Evolutionary conservation across 1,140 invertebrate species (phyloP).

Genomic region (Phortica variegata): DNA sequence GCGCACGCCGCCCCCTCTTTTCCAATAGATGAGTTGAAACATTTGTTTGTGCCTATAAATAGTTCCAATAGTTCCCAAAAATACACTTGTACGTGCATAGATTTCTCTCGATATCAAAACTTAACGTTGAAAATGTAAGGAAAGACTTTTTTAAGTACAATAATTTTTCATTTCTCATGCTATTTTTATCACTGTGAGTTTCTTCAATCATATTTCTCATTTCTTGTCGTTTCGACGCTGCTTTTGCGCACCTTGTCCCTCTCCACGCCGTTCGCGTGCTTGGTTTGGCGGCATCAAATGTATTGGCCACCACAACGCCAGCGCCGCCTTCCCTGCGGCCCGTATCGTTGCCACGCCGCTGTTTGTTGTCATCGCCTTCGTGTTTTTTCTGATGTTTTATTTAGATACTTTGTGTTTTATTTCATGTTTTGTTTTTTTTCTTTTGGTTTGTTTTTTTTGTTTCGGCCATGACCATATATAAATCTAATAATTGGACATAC

Average conservation of each 20-base stretch:
- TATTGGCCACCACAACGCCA: too few species aligned
- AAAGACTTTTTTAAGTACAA: constrained; percentile 34
- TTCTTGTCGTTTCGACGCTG: constrained; percentile 37
- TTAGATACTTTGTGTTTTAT: background rate
- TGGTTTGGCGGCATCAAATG: background rate
- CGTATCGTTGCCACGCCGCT: too few species aligned
- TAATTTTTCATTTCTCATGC: constrained; percentile 39
- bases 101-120: too few species aligned
- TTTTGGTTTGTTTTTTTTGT: constrained; percentile 1
- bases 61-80: too few species aligned
- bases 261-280: constrained; percentile 7
- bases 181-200: constrained; percentile 47
- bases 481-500: too few species aligned
- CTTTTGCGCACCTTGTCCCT: too few species aligned
- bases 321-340: too few species aligned
- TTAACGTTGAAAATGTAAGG: too few species aligned
- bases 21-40: background rate
- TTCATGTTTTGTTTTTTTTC: background rate
- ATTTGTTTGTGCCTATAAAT: too few species aligned
- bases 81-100: too few species aligned
- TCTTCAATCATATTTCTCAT: constrained; percentile 52
- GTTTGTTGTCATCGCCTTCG: constrained; percentile 27
- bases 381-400: constrained; percentile 35
- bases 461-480: constrained; percentile 1
- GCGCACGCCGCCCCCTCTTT: constrained; percentile 4